phyloP scores from a whole-genome alignment of 2,797 vertebrate genomes.

The Anguilla anguilla region DNA sequence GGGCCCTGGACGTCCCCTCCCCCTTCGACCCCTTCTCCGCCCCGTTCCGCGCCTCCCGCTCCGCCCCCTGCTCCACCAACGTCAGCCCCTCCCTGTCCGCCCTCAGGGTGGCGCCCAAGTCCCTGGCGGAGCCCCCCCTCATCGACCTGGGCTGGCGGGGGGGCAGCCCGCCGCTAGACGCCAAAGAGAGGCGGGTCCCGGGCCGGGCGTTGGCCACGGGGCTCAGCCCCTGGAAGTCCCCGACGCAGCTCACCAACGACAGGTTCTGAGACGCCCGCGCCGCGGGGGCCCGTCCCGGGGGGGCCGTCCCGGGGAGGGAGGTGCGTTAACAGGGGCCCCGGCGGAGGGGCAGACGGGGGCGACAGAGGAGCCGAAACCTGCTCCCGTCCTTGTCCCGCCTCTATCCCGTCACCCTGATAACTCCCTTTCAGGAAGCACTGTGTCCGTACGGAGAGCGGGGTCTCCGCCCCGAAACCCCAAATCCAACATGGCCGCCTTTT shows the following conservation, averaged over 20 bases:
- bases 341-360: background rate
- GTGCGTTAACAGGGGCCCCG: background rate
- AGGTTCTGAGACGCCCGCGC: constrained; percentile 64
- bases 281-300: background rate
- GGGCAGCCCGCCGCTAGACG: constrained; percentile 56
- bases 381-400: background rate
- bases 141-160: constrained; percentile 71
- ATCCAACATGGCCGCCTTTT: background rate
- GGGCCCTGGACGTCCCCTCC: constrained; percentile 51
- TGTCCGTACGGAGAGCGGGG: background rate
- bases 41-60: constrained; percentile 73
- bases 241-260: constrained; percentile 70
- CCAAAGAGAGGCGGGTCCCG: constrained; percentile 73
- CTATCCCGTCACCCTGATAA: background rate
- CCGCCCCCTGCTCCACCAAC: constrained; percentile 75
- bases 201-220: constrained; percentile 61
- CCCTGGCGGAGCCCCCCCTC: constrained; percentile 68
- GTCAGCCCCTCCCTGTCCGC: constrained; percentile 74
- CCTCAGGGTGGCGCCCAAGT: constrained; percentile 64
- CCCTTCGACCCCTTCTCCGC: constrained; percentile 73
- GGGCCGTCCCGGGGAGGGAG: background rate
- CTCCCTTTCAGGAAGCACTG: background rate
- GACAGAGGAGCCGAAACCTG: background rate
- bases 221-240: constrained; percentile 77
- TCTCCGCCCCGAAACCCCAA: background rate